These are phyloP conservation scores for Drosophila cognata DNA, from an alignment of 2,888 invertebrate genomes.

Conservation along the genomic window DNA sequence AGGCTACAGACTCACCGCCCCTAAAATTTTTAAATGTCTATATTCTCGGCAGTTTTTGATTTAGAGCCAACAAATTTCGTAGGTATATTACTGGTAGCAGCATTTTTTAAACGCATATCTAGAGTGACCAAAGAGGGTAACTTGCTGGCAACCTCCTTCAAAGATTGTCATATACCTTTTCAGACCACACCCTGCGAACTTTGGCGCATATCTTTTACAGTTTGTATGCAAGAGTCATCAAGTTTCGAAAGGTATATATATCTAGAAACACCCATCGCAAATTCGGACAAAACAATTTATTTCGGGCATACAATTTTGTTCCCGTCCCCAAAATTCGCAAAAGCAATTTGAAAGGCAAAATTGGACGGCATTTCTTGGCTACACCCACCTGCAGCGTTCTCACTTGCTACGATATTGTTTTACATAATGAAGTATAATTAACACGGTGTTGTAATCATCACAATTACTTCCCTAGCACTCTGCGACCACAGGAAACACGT, in stretches of 20 bases:
- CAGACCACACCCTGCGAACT: background rate
- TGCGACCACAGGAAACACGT: background rate
- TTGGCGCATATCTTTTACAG: background rate
- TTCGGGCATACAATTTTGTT: too few species aligned
- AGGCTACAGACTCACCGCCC: background rate
- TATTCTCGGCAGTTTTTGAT: too few species aligned
- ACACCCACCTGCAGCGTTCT: background rate
- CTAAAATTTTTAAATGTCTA: too few species aligned
- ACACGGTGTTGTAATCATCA: background rate
- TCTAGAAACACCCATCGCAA: background rate
- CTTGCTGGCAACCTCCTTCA: too few species aligned
- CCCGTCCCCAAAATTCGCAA: background rate
- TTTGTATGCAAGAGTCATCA: background rate
- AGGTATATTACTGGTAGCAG: too few species aligned
- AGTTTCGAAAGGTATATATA: background rate
- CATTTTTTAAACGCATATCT: too few species aligned
- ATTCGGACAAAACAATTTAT: too few species aligned
- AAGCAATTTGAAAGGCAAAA: background rate
- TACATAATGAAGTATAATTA: background rate
- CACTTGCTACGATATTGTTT: background rate
- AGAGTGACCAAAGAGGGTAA: too few species aligned
- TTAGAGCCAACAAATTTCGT: too few species aligned
- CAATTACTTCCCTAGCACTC: constrained; percentile 8
- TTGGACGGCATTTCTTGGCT: background rate
- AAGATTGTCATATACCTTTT: too few species aligned